These are phyloP conservation scores for Eristalinus aeneus DNA, from an alignment of 2,888 invertebrate species.

Conservation along the genomic window DNA sequence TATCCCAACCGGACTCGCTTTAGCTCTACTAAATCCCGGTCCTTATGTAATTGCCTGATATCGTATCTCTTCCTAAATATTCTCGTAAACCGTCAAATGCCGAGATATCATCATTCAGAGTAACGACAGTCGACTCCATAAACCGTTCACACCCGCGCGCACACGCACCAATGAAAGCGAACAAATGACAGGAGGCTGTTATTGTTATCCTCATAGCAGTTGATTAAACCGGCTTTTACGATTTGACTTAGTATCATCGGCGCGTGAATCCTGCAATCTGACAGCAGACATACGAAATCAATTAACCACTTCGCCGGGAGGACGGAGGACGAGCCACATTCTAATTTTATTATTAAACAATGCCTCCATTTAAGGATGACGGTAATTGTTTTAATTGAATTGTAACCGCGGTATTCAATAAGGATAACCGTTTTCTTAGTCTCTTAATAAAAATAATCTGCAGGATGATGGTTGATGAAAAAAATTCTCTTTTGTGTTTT, in stretches of 20 bases:
- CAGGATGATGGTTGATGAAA: neutral
- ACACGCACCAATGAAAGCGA: neutral
- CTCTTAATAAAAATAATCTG: neutral
- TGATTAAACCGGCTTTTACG: neutral
- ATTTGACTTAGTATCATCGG: neutral
- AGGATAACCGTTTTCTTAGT: conserved; percentile 15
- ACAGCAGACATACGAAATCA: conserved; percentile 1
- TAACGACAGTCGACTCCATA: neutral
- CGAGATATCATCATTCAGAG: neutral
- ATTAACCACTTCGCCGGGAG: neutral
- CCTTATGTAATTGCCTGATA: neutral
- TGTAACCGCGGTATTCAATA: conserved; percentile 37
- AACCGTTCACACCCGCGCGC: neutral
- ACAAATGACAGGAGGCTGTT: neutral
- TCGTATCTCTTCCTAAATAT: neutral
- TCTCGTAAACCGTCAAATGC: neutral
- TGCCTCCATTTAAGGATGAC: neutral
- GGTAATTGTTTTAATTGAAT: conserved; percentile 41
- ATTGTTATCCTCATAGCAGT: neutral
- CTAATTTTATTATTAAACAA: neutral
- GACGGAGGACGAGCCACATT: neutral
- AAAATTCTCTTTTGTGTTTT: neutral
- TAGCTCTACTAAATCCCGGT: neutral
- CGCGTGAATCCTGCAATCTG: neutral
- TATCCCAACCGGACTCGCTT: neutral